These are phyloP conservation scores for Halichoeres trimaculatus DNA, from an alignment of 2,113 vertebrate genomes.

Conservation along the genomic window DNA sequence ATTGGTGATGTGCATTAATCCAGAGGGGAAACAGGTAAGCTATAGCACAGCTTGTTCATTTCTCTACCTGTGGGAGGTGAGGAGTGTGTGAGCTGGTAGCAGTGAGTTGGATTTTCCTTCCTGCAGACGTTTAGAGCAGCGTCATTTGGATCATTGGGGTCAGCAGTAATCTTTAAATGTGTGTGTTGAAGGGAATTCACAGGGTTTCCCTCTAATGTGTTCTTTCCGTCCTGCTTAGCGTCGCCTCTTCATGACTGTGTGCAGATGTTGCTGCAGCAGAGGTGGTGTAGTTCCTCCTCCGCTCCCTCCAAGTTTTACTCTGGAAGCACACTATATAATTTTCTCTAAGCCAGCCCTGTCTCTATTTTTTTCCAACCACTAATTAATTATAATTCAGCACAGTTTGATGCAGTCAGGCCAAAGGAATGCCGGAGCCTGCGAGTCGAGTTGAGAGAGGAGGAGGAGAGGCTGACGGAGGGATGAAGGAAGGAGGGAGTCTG, in stretches of 20 bases:
- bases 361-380: conserved; percentile 86
- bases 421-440: conserved; percentile 80
- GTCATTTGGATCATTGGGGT: background rate
- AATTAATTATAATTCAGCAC: conserved; percentile 81
- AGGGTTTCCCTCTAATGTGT: conserved; percentile 3
- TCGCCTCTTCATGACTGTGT: background rate
- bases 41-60: background rate
- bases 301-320: conserved; percentile 69
- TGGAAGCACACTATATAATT: conserved; percentile 83
- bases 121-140: background rate
- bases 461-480: conserved; percentile 46
- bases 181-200: background rate
- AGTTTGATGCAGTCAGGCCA: conserved; percentile 82
- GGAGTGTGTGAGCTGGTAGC: background rate
- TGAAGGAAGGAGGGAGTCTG: conserved; percentile 23
- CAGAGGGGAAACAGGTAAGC: background rate
- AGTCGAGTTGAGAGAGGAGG: conserved; percentile 64
- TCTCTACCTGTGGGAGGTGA: background rate
- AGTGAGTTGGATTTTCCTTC: too few relatives aligned
- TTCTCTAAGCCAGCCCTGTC: conserved; percentile 79
- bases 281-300: conserved; percentile 57
- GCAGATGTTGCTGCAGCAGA: conserved; percentile 32
- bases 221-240: background rate
- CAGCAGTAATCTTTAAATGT: background rate
- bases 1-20: background rate